Base-by-base conservation (phyloP, 1,140 invertebrate species). In the Heterodera carotae region DNA sequence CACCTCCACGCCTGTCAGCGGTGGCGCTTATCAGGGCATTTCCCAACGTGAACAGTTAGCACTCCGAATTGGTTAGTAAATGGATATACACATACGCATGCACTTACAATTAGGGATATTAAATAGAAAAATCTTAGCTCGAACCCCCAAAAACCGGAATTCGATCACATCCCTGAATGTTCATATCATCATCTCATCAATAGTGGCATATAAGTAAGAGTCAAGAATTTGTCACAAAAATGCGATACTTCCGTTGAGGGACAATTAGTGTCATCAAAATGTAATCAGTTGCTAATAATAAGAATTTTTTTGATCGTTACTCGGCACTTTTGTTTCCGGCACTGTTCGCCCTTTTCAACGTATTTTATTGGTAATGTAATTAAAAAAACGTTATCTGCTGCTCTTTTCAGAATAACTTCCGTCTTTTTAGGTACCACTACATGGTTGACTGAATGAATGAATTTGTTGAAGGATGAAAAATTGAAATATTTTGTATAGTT, bases 261-360 rank as follows among this genome's bases (percentile, higher is more conserved):
- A n/a, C n/a, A n/a, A n/a, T n/a, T n/a, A n/a, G n/a, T n/a, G n/a
- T n/a, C n/a, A n/a, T n/a, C n/a, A n/a, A n/a, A n/a, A n/a, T n/a
- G n/a, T n/a, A n/a, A n/a, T n/a, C n/a, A n/a, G n/a, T n/a, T n/a
- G n/a, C n/a, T n/a, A n/a, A n/a, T n/a, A n/a, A n/a, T n/a, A n/a
- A n/a, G n/a, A n/a, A 43, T 43, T 12, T 53, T 53, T 53, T n/a
- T 53, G 88, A 89, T 78, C 81, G 82, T 53, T 82, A 89, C 43
- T 89, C 89, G 0, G 81, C 86, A 8, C 80, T 88, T 48, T 60
- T 88, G 18, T 89, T 89, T 76, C 89, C 89, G 6, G 81, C 83
- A 33, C 83, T 87, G 29, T 89, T 89, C 77, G 81, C 84, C 27
- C 39, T 89, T 15, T 88, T 89, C 76, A 89, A 89, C 71, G 81